phyloP scores from a whole-genome alignment of 2,797 vertebrate species.

The Echiichthys vipera region DNA sequence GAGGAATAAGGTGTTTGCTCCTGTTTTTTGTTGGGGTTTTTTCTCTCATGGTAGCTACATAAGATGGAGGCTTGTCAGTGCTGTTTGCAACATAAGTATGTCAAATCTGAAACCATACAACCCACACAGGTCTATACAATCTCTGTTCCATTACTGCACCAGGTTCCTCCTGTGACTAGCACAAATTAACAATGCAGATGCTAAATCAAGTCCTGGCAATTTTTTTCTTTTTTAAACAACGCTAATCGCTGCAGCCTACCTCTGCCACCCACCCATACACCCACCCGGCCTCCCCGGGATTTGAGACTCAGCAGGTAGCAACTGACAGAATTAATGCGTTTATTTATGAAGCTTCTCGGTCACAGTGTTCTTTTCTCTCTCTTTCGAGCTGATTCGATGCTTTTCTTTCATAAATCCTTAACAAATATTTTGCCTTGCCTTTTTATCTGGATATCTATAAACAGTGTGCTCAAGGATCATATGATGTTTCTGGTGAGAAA shows the following conservation, averaged over 20 bases:
- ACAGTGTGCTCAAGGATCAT: conserved; percentile 29
- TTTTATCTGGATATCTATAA: conserved; percentile 43
- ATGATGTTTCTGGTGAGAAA: conserved; percentile 13
- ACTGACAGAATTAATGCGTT: conserved; percentile 44
- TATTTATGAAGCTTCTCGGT: conserved; percentile 35
- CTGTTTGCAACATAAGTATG: conserved; percentile 22
- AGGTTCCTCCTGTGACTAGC: conserved; percentile 20
- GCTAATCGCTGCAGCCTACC: conserved; percentile 48
- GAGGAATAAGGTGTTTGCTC: conserved; percentile 5
- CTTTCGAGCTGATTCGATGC: conserved; percentile 34
- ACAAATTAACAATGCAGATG: conserved; percentile 55
- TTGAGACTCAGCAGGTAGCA: conserved; percentile 46
- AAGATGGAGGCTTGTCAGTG: conserved; percentile 9
- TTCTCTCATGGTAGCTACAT: conserved; percentile 2
- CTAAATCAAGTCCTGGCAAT: conserved; percentile 55
- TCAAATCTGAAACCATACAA: conserved; percentile 36
- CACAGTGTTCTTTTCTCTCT: conserved; percentile 7
- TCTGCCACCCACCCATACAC: conserved; percentile 49
- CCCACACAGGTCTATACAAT: conserved; percentile 34
- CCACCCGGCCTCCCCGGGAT: conserved; percentile 32
- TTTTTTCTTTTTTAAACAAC: conserved; percentile 43
- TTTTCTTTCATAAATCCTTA: conserved; percentile 41
- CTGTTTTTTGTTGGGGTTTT: neutral
- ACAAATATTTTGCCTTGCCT: conserved; percentile 40
- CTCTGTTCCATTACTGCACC: conserved; percentile 17